Evolutionary conservation across 92 coral and sea anemone genomes (phyloP).

Genomic region (Porites lobata): DNA sequence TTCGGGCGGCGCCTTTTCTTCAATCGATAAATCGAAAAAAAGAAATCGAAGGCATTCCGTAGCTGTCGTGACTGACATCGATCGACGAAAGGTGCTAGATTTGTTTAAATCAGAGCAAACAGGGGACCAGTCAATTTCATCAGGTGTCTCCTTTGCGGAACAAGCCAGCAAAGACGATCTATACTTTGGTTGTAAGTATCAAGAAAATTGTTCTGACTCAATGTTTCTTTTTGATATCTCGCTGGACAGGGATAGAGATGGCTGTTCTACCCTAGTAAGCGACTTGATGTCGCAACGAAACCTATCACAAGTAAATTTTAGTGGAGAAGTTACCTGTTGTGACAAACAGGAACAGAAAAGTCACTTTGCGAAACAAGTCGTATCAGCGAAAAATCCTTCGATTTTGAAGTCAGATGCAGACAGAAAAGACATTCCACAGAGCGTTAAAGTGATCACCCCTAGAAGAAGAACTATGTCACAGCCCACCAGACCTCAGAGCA

Average conservation of each 20-base stretch:
- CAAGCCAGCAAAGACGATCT: slow-evolving; percentile 10
- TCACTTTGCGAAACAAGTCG: not conserved
- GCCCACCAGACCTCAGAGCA: slow-evolving; percentile 7
- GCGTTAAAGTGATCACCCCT: not conserved
- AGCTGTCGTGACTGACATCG: slow-evolving; percentile 16
- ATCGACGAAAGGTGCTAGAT: not conserved
- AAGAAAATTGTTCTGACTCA: not conserved
- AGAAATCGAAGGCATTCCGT: slow-evolving; percentile 24
- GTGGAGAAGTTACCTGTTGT: not conserved
- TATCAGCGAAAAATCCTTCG: not conserved
- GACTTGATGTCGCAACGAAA: not conserved
- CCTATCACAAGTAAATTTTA: too few species aligned
- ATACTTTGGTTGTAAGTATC: not conserved
- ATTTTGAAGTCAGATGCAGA: not conserved
- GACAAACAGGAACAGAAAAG: not conserved
- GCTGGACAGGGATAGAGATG: not conserved
- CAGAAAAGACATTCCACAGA: not conserved
- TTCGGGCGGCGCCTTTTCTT: not conserved
- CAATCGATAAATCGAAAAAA: not conserved
- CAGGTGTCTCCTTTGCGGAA: not conserved
- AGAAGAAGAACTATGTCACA: not conserved
- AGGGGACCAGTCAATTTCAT: not conserved
- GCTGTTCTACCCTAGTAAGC: not conserved
- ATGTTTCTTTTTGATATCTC: not conserved
- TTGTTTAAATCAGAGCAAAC: slow-evolving; percentile 3